phyloP scores from a whole-genome alignment of 2,888 invertebrate species.

The Hirtodrosophila cameraria region DNA sequence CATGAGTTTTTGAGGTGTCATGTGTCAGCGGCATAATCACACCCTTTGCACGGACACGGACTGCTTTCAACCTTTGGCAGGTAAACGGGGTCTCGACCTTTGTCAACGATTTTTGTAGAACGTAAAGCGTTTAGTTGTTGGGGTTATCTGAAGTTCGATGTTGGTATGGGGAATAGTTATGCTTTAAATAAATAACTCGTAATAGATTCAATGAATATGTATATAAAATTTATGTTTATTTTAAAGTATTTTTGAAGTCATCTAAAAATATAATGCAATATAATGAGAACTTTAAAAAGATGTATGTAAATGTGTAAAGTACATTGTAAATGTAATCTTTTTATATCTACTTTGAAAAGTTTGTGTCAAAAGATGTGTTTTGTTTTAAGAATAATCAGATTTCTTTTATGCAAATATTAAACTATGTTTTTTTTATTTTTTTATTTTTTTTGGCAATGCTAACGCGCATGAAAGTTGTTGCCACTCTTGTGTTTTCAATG shows the following conservation, averaged over 20 bases:
- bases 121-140: conserved; percentile 46
- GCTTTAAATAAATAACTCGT: neutral
- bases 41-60: conserved; percentile 63
- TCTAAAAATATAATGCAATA: no score
- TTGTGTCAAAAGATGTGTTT: conserved; percentile 10
- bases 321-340: no score
- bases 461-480: conserved; percentile 60
- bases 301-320: no score
- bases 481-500: conserved; percentile 42
- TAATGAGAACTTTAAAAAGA: no score
- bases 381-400: conserved; percentile 10
- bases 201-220: no score
- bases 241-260: no score
- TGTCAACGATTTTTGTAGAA: conserved; percentile 65
- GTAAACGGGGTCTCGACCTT: conserved; percentile 63
- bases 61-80: conserved; percentile 60
- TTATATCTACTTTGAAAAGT: neutral
- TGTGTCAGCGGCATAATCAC: conserved; percentile 77
- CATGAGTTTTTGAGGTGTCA: conserved; percentile 66
- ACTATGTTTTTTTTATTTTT: neutral
- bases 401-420: neutral
- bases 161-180: neutral
- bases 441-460: conserved; percentile 34
- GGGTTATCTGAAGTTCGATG: conserved; percentile 13
- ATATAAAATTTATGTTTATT: no score